phyloP scores from a whole-genome alignment of 2,888 invertebrate genomes.

The Alcis repandata region DNA sequence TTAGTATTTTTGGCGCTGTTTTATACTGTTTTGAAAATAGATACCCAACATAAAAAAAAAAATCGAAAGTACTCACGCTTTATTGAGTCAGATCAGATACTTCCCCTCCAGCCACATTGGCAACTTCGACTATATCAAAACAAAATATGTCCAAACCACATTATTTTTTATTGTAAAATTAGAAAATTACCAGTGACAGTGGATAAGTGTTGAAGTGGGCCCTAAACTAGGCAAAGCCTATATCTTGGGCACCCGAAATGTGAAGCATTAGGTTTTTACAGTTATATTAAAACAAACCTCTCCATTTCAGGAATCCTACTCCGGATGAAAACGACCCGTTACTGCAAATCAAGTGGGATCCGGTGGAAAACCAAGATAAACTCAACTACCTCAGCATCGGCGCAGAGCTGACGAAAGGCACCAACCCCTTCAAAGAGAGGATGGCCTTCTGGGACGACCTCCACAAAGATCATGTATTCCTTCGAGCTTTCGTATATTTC shows the following conservation, averaged over 20 bases:
- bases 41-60: not conserved
- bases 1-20: slow-evolving; percentile 51
- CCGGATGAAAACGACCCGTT: slow-evolving; percentile 72
- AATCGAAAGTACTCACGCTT: too few species aligned
- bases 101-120: too few species aligned
- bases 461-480: slow-evolving; percentile 67
- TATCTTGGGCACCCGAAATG: too few species aligned
- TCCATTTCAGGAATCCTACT: slow-evolving; percentile 77
- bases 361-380: slow-evolving; percentile 69
- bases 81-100: too few species aligned
- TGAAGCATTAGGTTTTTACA: too few species aligned
- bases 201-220: too few species aligned
- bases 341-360: slow-evolving; percentile 78
- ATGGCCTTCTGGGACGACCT: slow-evolving; percentile 81
- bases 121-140: too few species aligned
- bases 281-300: not conserved
- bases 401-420: slow-evolving; percentile 75
- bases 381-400: slow-evolving; percentile 78
- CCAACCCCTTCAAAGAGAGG: slow-evolving; percentile 76
- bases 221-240: too few species aligned
- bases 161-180: too few species aligned
- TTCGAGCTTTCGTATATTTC: slow-evolving; percentile 70
- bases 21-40: not conserved
- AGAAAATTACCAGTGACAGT: too few species aligned
- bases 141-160: too few species aligned